Base-by-base conservation (phyloP, 2,888 invertebrate genomes). In the Eristalis intricaria region DNA sequence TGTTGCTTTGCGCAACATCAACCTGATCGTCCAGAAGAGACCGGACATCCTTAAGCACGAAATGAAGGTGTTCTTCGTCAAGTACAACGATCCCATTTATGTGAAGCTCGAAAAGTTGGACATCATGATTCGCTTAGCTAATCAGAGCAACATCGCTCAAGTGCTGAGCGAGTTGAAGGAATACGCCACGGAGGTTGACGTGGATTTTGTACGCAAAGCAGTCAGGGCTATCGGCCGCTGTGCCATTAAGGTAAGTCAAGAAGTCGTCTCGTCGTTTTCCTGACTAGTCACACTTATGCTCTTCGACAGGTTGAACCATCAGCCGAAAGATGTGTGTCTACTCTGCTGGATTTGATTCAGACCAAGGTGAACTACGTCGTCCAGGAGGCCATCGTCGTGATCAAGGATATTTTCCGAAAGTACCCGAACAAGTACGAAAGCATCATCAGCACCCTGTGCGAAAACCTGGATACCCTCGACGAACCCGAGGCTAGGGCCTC, bases 361-460 rank as follows among this genome's bases (percentile, higher is more conserved):
- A 99, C 99, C 0, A 99, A 99, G 94, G 99, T 98, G 23, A 99
- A 99, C 94, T 99, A 99, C 92, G 99, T 99, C 19, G 99, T 99
- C 0, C 99, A 99, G 93, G 99, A 99, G 92, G 99, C 99, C 0
- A 99, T 99, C 88, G 99, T 99, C 13, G 99, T 99, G 26, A 99
- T 99, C 91, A 99, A 99, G 94, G 98, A 98, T 91, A 98, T 98
- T 89, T 98, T 98, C 95, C 94, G 98, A 77, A 98, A 99, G 93
- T 99, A 99, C 94, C 99, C 99, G 11, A 99, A 99, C 93, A 99
- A 99, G 93, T 99, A 99, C 92, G 99, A 99, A 94, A 99, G 99
- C 93, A 99, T 99, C 91, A 99, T 99, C 92, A 99, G 99, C 87
- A 99, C 99, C 0, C 94, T 99, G 7, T 99, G 99, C 93, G 99